Percentiles rank a stretch among this genome's conserved stretches.
Conservation (phyloP, 2,113 vertebrate species). For the human (Homo sapiens) region DNA sequence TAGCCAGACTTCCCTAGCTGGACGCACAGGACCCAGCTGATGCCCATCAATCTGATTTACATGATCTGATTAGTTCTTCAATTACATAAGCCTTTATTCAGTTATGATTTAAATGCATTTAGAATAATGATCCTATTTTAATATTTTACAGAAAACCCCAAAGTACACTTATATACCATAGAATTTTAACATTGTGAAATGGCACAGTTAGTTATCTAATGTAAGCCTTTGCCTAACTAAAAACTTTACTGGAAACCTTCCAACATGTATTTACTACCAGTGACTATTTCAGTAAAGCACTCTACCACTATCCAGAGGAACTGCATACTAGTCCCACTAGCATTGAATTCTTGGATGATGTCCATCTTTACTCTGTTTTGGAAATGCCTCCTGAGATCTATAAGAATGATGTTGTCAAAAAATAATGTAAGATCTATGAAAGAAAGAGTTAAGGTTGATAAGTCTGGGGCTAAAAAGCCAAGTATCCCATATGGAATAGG, state of each 20-base stretch:
- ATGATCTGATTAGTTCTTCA: not conserved
- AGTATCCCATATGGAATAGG: constrained; percentile 73
- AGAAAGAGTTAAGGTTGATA: constrained; percentile 53
- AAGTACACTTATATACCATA: not conserved
- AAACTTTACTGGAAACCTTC: constrained; percentile 32
- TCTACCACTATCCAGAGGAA: not conserved
- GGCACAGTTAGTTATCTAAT: not conserved
- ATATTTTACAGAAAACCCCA: constrained; percentile 14
- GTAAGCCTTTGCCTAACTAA: constrained; percentile 26
- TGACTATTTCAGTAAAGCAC: constrained; percentile 10
- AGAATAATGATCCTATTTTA: constrained; percentile 17
- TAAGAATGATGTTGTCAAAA: constrained; percentile 38
- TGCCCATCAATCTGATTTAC: not conserved
- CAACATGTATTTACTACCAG: not conserved
- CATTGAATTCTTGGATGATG: constrained; percentile 6
- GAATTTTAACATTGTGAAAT: not conserved
- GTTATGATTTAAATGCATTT: not conserved
- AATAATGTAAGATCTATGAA: constrained; percentile 40
- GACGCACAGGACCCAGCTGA: not conserved
- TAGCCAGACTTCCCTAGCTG: not conserved
- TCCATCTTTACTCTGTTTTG: not conserved
- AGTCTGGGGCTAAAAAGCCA: constrained; percentile 67
- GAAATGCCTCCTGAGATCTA: not conserved
- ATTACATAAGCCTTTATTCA: not conserved
- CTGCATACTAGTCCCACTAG: not conserved